A percentile compares a stretch with the other conserved stretches of the same genome.
phyloP scores from a whole-genome alignment of 2,113 vertebrate genomes.

The Daubentonia madagascariensis region DNA sequence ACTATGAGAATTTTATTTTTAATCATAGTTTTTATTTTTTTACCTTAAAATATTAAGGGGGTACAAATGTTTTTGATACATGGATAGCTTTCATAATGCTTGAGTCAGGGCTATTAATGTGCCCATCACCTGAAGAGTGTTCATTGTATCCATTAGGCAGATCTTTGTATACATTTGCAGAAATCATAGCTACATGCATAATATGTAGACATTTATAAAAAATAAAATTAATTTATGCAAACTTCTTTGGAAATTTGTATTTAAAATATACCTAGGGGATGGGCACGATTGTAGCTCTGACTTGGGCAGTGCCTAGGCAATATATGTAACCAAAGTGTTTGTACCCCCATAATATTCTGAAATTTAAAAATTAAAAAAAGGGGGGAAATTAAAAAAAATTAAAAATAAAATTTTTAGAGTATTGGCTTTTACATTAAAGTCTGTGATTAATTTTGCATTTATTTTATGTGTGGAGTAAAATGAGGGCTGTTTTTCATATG shows the following conservation, averaged over 20 bases:
- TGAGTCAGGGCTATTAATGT: too few relatives aligned
- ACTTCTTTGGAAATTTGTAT: neutral
- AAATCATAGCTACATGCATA: neutral
- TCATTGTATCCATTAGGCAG: too few relatives aligned
- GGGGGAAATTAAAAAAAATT: too few relatives aligned
- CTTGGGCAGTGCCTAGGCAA: too few relatives aligned
- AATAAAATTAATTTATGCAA: neutral
- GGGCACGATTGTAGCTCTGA: too few relatives aligned
- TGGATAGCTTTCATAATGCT: too few relatives aligned
- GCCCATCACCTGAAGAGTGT: too few relatives aligned
- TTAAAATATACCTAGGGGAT: neutral
- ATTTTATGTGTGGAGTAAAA: neutral
- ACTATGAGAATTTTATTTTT: neutral
- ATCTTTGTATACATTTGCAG: neutral
- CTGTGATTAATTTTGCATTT: neutral
- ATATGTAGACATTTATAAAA: neutral
- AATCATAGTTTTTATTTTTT: neutral
- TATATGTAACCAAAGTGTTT: too few relatives aligned
- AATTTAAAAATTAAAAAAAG: too few relatives aligned
- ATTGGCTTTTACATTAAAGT: neutral
- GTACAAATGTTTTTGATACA: too few relatives aligned
- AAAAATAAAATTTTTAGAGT: neutral
- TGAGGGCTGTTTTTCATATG: neutral
- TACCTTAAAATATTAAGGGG: too few relatives aligned
- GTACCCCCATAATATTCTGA: too few relatives aligned